These are phyloP conservation scores for Potamarius usumacintae DNA, from an alignment of 2,113 vertebrate species.

Conservation along the genomic window DNA sequence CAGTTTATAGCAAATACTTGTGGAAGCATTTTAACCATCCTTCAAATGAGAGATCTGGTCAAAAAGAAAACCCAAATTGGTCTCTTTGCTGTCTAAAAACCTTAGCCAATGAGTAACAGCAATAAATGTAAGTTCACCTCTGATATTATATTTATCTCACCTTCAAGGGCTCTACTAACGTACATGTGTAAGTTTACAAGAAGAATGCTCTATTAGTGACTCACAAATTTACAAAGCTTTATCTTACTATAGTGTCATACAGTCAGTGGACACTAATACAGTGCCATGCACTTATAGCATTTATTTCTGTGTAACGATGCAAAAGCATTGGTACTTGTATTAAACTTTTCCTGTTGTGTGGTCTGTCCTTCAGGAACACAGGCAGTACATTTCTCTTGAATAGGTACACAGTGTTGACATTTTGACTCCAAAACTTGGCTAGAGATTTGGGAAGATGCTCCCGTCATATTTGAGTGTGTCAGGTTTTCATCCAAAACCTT, in stretches of 20 bases:
- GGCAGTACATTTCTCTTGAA: not conserved
- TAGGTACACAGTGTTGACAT: constrained; percentile 19
- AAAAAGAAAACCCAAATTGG: not conserved
- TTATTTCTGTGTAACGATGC: not conserved
- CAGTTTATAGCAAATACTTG: not conserved
- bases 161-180: not conserved
- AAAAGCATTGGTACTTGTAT: not conserved
- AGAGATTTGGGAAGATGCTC: not conserved
- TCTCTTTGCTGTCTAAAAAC: not conserved
- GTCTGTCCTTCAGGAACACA: constrained; percentile 16
- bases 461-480: not conserved
- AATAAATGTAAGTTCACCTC: not conserved
- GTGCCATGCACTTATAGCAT: not conserved
- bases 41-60: not conserved
- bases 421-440: constrained; percentile 4
- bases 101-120: not conserved
- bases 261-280: not conserved
- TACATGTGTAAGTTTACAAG: not conserved
- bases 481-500: constrained; percentile 4
- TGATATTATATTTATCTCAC: not conserved
- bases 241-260: not conserved
- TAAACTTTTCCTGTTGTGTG: constrained; percentile 32
- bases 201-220: not conserved
- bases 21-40: not conserved
- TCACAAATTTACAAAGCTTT: not conserved